These are phyloP conservation scores for Loxodonta africana DNA, from an alignment of 2,113 vertebrate genomes.

Conservation along the genomic window DNA sequence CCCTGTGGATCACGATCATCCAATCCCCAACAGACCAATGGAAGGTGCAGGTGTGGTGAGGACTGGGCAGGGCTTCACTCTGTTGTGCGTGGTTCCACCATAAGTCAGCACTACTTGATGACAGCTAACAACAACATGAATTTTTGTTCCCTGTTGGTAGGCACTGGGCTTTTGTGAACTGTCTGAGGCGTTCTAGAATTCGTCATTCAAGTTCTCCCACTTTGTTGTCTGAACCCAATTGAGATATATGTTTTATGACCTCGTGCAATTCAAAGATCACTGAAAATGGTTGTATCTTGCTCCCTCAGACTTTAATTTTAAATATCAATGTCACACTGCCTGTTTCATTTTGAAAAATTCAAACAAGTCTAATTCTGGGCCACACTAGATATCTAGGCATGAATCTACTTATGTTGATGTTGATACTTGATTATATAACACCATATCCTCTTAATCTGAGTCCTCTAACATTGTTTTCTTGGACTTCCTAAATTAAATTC, in stretches of 20 bases:
- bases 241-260: background rate
- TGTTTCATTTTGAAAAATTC: background rate
- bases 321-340: background rate
- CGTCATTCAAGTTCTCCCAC: background rate
- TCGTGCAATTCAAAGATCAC: background rate
- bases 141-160: background rate
- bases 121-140: background rate
- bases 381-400: background rate
- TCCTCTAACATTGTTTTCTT: background rate
- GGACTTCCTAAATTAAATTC: conserved; percentile 42
- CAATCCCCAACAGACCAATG: background rate
- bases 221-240: background rate
- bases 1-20: background rate
- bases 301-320: background rate
- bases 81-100: background rate
- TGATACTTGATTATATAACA: background rate
- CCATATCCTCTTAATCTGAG: background rate
- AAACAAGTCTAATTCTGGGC: background rate
- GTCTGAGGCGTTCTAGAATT: background rate
- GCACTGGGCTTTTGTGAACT: background rate
- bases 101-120: background rate
- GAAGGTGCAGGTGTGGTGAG: background rate
- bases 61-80: background rate
- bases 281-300: background rate
- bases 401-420: background rate